A percentile compares a stretch with the other conserved stretches of the same genome.
Conservation (phyloP, 2,113 vertebrate species). For the Sinosuthora webbiana region DNA sequence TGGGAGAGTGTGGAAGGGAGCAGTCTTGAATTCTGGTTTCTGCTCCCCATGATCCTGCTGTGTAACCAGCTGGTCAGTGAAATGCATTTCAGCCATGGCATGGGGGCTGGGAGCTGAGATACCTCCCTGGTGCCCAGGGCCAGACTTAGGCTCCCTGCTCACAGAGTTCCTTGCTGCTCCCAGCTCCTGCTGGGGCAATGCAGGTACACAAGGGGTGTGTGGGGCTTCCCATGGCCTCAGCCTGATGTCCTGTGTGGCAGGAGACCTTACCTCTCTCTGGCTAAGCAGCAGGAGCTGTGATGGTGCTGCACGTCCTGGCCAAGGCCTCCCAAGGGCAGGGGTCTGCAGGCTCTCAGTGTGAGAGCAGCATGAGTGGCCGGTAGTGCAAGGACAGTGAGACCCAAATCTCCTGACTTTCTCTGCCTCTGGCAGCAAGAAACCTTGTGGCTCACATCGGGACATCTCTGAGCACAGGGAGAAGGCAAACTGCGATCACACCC, state of each 20-base stretch:
- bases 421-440: rapidly evolving
- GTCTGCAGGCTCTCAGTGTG: neutral
- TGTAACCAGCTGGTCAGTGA: neutral
- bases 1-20: neutral
- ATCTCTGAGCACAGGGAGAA: neutral
- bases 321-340: neutral
- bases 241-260: neutral
- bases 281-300: rapidly evolving
- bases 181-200: neutral
- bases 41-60: neutral
- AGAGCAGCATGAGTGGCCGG: neutral
- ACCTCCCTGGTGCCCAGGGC: too few relatives aligned
- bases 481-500: too few relatives aligned
- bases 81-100: neutral
- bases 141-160: neutral
- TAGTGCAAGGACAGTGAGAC: neutral
- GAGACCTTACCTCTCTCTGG: neutral
- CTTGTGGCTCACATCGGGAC: rapidly evolving
- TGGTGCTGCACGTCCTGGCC: rapidly evolving
- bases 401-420: neutral
- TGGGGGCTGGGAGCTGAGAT: neutral
- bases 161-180: rapidly evolving
- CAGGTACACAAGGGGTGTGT: rapidly evolving
- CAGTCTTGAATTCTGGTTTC: neutral
- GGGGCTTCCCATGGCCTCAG: neutral